Evolutionary conservation across 2,113 vertebrate species (phyloP).

Genomic region (Zonotrichia leucophrys): DNA sequence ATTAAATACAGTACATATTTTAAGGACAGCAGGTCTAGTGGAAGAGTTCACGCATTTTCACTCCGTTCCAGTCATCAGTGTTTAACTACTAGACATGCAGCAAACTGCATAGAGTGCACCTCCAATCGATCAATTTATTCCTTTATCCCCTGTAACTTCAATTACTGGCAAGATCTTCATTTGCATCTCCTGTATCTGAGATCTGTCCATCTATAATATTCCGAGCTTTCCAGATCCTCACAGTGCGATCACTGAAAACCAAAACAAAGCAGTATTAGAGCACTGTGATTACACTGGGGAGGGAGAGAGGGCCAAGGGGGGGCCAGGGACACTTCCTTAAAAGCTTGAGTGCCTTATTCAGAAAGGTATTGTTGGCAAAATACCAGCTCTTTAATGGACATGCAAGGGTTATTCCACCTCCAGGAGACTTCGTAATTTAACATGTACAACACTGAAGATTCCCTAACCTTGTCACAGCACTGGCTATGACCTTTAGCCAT

Average conservation of each 20-base stretch:
- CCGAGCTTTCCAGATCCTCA: conserved; percentile 93
- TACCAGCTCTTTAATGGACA: background rate
- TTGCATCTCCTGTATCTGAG: conserved; percentile 76
- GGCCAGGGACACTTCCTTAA: background rate
- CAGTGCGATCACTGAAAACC: conserved; percentile 88
- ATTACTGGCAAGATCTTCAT: conserved; percentile 84
- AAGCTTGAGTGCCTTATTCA: background rate
- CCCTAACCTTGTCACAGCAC: background rate
- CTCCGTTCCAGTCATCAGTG: conserved; percentile 52
- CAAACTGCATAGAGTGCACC: conserved; percentile 57
- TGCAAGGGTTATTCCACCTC: background rate
- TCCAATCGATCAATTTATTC: conserved; percentile 27
- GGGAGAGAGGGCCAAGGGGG: accelerated
- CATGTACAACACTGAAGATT: background rate
- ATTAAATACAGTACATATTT: conserved; percentile 56
- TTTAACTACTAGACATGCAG: conserved; percentile 58
- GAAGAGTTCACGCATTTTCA: conserved; percentile 60
- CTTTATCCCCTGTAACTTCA: conserved; percentile 1
- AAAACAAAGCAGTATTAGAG: background rate
- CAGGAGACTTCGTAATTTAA: background rate
- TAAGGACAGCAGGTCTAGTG: conserved; percentile 68
- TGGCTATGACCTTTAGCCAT: background rate
- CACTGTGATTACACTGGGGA: background rate
- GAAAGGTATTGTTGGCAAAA: background rate
- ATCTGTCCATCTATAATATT: conserved; percentile 83